Percentiles rank a stretch among this genome's conserved stretches.
These are phyloP conservation scores for Pachypanchax playfairii DNA, from an alignment of 2,113 vertebrate genomes.

Conservation along the genomic window DNA sequence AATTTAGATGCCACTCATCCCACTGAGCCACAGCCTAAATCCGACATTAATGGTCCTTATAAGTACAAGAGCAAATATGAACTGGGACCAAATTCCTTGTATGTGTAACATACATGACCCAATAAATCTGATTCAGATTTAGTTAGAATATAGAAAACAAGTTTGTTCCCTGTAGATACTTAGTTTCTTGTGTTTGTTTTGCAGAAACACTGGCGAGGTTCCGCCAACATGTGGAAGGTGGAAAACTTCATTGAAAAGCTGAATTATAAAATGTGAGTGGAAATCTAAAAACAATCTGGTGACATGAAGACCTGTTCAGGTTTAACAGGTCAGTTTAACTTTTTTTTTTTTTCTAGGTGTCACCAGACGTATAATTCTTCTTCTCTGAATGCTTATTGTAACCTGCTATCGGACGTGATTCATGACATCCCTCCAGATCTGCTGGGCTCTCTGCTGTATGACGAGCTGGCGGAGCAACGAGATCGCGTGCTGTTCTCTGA, in stretches of 20 bases:
- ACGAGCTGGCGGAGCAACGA: slow-evolving; percentile 79
- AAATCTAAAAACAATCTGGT: no score
- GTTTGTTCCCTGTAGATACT: no score
- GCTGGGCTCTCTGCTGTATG: slow-evolving; percentile 75
- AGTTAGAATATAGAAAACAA: neutral
- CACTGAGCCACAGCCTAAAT: no score
- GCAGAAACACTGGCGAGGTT: slow-evolving; percentile 12
- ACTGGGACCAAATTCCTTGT: no score
- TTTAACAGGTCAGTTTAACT: no score
- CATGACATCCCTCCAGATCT: slow-evolving; percentile 73
- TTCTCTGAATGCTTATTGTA: neutral
- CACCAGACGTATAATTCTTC: accelerated
- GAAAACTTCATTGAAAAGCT: slow-evolving; percentile 10
- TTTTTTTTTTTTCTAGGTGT: slow-evolving; percentile 26
- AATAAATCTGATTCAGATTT: no score
- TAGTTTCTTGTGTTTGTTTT: neutral
- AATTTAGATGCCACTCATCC: no score
- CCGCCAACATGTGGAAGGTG: slow-evolving; percentile 19
- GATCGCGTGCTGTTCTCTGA: slow-evolving; percentile 72
- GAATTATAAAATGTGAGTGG: slow-evolving; percentile 37
- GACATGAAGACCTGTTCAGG: no score
- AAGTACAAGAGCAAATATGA: no score
- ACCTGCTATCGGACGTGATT: slow-evolving; percentile 70
- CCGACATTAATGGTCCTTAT: no score
- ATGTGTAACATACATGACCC: no score